A percentile compares a stretch with the other conserved stretches of the same genome.
Conservation (phyloP, 1,140 invertebrate genomes). For the Monochamus saltuarius region DNA sequence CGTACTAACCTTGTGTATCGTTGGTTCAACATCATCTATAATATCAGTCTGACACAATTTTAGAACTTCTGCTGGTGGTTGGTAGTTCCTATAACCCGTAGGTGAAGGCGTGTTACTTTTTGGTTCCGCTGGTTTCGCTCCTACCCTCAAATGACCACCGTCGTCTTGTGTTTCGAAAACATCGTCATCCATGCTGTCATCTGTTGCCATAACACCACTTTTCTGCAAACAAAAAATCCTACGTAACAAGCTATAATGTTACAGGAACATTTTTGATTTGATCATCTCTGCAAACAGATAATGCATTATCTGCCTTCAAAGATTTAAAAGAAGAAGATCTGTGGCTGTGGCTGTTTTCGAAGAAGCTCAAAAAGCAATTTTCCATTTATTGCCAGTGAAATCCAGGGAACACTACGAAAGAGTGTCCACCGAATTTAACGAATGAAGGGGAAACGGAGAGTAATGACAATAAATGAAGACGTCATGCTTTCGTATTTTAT, state of each 20-base stretch:
- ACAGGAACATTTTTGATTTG: too few species aligned
- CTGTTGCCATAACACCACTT: conserved; percentile 35
- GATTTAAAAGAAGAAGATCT: too few species aligned
- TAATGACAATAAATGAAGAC: too few species aligned
- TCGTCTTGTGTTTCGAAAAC: conserved; percentile 66
- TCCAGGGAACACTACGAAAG: too few species aligned
- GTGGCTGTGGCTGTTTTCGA: too few species aligned
- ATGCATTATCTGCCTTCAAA: too few species aligned
- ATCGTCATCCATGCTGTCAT: conserved; percentile 76
- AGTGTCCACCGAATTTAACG: too few species aligned
- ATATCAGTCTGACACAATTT: conserved; percentile 51
- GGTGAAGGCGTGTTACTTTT: conserved; percentile 62
- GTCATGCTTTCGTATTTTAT: too few species aligned
- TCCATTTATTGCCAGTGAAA: too few species aligned
- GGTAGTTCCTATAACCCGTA: conserved; percentile 77
- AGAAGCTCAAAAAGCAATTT: too few species aligned
- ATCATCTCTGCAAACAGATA: too few species aligned
- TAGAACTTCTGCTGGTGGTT: conserved; percentile 68
- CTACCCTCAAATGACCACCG: conserved; percentile 22
- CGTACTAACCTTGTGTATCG: conserved; percentile 64
- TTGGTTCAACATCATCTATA: conserved; percentile 56
- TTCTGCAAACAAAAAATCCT: neutral
- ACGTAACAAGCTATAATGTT: neutral
- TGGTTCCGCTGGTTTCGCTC: conserved; percentile 12
- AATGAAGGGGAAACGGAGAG: too few species aligned